Conservation (phyloP, 2,797 vertebrate species). For the Miopithecus talapoin region DNA sequence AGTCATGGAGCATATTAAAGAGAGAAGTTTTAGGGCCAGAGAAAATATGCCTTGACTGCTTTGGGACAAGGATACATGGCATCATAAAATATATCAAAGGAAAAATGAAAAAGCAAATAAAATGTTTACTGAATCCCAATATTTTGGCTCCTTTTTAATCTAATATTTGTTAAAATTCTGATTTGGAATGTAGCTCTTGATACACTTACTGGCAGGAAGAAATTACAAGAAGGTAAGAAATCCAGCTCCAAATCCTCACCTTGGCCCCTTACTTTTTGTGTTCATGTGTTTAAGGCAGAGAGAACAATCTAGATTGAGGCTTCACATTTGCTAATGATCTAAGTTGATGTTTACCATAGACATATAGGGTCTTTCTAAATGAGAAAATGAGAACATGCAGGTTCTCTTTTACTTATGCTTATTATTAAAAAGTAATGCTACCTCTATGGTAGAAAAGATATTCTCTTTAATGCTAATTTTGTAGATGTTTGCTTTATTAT, state of each 20-base stretch:
- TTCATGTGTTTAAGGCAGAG: neutral
- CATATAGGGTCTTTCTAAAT: neutral
- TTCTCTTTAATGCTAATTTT: neutral
- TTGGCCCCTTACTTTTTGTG: neutral
- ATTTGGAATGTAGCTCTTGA: neutral
- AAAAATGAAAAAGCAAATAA: neutral
- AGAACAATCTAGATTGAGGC: neutral
- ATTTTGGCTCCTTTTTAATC: neutral
- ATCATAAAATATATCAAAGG: neutral
- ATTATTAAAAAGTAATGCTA: neutral
- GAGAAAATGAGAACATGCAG: neutral
- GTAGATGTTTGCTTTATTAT: neutral
- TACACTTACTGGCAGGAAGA: neutral
- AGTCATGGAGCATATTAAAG: neutral
- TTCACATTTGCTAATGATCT: neutral
- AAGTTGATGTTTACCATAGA: neutral
- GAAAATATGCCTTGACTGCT: neutral
- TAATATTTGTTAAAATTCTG: neutral
- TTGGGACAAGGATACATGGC: neutral
- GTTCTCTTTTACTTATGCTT: neutral
- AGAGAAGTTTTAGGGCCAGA: neutral
- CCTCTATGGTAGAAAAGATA: neutral
- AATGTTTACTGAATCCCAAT: neutral
- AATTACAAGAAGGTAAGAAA: neutral
- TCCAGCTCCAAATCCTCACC: neutral